Evolutionary conservation across 2,888 invertebrate species (phyloP), one percentile per base, ranked within the genome.

Genomic region (Erebia epiphron): DNA sequence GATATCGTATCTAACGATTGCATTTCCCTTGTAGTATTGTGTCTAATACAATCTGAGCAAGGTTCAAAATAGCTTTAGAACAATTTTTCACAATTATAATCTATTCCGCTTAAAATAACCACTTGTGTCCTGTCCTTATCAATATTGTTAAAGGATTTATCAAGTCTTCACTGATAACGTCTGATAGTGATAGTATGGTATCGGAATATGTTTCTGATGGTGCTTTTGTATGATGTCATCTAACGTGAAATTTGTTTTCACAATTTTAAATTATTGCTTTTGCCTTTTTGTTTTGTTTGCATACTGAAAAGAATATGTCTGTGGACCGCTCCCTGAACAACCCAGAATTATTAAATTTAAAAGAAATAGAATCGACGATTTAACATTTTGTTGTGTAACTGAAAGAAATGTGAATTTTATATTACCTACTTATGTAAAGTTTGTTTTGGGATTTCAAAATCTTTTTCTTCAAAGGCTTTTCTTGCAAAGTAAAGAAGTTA

Each of bases 111-210:
- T 67, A 76, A 75, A 73, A 71, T 75, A 71, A 76, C 72, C 78
- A 78, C 77, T 75, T 76, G 75, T 75, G 67, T 56, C 57, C 65
- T 75, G 67, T 56, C 57, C 65, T 75, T 79, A 79, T 78, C 79
- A 67, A 57, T 21, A 54, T 76, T 76, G 77, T 73, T 78, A 75
- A 76, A 73, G 75, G 70, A 71, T 70, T 75, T 78, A 79, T 79
- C 79, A 77, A 49, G 75, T 77, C 76, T 77, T 76, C 73, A 67
- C 68, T 73, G 78, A 79, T 78, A 78, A 67, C 68, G 68, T 62
- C 50, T 75, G 77, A 79, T 76, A 71, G 67, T 72, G 78, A 77
- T 76, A 75, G 70, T 21, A 46, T 57, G 77, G 77, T 78, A 78
- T 74, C 60, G 67, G 52, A 62, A 16, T 63, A 54, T 68, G 74